Evolutionary conservation across 2,113 vertebrate species (phyloP).

Genomic region (Garra rufa): DNA sequence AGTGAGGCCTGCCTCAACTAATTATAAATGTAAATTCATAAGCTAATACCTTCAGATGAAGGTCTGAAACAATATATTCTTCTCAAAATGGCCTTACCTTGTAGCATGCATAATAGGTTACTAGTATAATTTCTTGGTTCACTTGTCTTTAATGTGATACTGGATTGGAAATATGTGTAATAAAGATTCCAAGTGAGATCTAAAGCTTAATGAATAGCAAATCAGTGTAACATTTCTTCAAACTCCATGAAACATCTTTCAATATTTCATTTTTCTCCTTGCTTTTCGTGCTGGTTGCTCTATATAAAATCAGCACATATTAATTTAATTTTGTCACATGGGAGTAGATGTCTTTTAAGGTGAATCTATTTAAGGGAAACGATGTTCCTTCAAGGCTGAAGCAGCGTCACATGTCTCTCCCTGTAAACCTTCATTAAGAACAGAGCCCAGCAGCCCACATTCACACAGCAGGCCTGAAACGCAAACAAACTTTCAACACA

Average conservation of each 20-base stretch:
- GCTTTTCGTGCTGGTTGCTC: conserved; percentile 26
- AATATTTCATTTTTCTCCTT: not conserved
- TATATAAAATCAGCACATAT: conserved; percentile 33
- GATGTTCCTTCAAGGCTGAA: conserved; percentile 42
- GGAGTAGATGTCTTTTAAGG: conserved; percentile 50
- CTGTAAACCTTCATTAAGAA: conserved; percentile 43
- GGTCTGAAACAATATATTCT: not conserved
- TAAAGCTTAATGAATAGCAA: not conserved
- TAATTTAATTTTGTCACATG: conserved; percentile 39
- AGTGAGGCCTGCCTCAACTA: not conserved
- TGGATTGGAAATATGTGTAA: not conserved
- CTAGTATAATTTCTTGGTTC: not conserved
- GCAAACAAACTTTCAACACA: conserved; percentile 17
- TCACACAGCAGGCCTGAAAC: conserved; percentile 43
- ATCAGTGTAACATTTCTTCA: conserved; percentile 1
- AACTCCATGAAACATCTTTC: not conserved
- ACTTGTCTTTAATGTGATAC: not conserved
- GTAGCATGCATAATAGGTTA: conserved; percentile 8
- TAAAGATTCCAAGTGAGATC: conserved; percentile 11
- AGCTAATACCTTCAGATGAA: not conserved
- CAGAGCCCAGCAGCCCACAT: conserved; percentile 13
- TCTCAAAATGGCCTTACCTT: not conserved
- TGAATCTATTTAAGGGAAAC: conserved; percentile 52
- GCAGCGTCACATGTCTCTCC: conserved; percentile 44
- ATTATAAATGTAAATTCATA: not conserved